Evolutionary conservation across 1,140 invertebrate species (phyloP).

Genomic region (Oedothorax gibbosus): DNA sequence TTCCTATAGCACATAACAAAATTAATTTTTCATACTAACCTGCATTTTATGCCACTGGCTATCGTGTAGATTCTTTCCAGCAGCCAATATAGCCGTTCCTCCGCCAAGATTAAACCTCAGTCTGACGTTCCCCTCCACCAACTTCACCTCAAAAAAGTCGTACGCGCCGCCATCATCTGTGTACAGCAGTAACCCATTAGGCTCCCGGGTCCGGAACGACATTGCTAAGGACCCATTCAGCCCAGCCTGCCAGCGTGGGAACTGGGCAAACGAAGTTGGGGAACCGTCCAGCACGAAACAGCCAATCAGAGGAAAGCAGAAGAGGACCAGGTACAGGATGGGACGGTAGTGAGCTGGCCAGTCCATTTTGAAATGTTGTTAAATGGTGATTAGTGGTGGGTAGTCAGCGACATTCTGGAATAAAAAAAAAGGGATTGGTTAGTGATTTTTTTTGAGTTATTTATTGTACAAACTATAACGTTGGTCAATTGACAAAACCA

Average conservation of each 20-base stretch:
- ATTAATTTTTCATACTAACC: slow-evolving; percentile 82
- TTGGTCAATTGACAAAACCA: too few species aligned
- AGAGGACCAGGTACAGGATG: not conserved
- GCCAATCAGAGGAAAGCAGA: not conserved
- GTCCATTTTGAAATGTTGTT: not conserved
- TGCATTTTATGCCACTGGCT: slow-evolving; percentile 96
- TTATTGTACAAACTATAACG: too few species aligned
- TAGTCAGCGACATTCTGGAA: not conserved
- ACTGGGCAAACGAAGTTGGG: slow-evolving; percentile 87
- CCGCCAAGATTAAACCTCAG: slow-evolving; percentile 93
- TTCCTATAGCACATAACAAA: too few species aligned
- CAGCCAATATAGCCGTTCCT: slow-evolving; percentile 87
- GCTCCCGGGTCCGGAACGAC: slow-evolving; percentile 91
- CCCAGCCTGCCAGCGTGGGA: slow-evolving; percentile 89
- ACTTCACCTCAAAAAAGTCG: slow-evolving; percentile 90
- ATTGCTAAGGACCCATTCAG: slow-evolving; percentile 89
- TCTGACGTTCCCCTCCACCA: slow-evolving; percentile 88
- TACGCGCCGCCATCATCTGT: slow-evolving; percentile 90
- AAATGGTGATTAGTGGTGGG: not conserved
- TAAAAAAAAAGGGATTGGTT: not conserved
- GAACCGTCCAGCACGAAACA: slow-evolving; percentile 77
- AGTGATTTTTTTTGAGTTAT: too few species aligned
- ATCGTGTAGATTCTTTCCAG: slow-evolving; percentile 91
- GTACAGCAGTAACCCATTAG: slow-evolving; percentile 91
- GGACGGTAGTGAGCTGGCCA: not conserved